Base-by-base conservation (phyloP, 2,797 vertebrate species). In the Chaunax sp. region DNA sequence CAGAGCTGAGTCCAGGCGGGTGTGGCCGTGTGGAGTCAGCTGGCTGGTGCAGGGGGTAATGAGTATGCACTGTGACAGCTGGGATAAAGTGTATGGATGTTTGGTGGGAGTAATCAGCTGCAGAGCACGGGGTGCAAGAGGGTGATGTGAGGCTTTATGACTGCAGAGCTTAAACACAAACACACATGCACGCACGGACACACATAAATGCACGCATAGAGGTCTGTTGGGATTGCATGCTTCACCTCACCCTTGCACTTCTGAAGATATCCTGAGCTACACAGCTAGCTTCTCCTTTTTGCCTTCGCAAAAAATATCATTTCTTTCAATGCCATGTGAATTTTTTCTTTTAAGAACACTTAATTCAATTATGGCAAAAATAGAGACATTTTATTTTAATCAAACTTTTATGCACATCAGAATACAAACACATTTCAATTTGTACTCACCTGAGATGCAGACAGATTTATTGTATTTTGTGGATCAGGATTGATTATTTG, bases 31-130 rank as follows among this genome's bases (percentile, higher is more conserved):
- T 87, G 85, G 87, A 90, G 90, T 89, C 88, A 90, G 91, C 90
- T 91, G 87, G 88, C 87, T 85, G 71, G 89, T 91, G 89, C 84
- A 82, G 81, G 84, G 91, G 78, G 84, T 94, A 93, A 93, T 93
- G 92, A 92, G 87, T 89, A 95, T 92, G 82, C 89, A 84, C 88
- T 88, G 81, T 93, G 92, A 93, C 93, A 94, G 92, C 92, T 91
- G 91, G 90, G 88, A 86, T 92, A 90, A 90, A 92, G 90, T 92
- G 88, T 94, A 93, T 93, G 84, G 92, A 93, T 94, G 92, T 93
- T 92, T 90, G 92, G 90, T 91, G 89, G 90, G 89, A 91, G 92
- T 92, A 93, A 94, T 94, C 93, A 93, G 91, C 92, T 92, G 92
- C 91, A 77, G 89, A 88, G 91, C 88, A 88, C 46, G 72, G 89